Percentiles rank a stretch among this genome's conserved stretches.
These are phyloP conservation scores for Drosophila mettleri DNA, from an alignment of 2,888 invertebrate species.

Conservation along the genomic window DNA sequence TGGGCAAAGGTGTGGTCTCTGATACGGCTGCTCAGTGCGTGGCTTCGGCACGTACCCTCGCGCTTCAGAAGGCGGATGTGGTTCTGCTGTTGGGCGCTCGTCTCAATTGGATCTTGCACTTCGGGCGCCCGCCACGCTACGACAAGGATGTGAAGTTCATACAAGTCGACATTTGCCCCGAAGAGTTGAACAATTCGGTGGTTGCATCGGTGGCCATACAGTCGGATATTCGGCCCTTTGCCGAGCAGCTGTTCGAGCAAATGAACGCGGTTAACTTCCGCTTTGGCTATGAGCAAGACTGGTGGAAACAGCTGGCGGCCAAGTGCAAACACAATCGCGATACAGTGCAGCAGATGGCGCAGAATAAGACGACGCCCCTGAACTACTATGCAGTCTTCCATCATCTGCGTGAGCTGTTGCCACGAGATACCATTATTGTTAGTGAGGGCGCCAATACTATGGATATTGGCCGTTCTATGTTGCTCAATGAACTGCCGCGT, in stretches of 20 bases:
- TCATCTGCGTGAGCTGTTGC: slow-evolving; percentile 91
- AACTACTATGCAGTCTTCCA: slow-evolving; percentile 98
- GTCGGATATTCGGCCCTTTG: slow-evolving; percentile 92
- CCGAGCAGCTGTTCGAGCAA: slow-evolving; percentile 87
- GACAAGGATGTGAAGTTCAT: slow-evolving; percentile 93
- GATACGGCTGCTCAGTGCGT: slow-evolving; percentile 91
- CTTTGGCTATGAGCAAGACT: slow-evolving; percentile 87
- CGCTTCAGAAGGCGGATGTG: slow-evolving; percentile 94
- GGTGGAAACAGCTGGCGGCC: slow-evolving; percentile 91
- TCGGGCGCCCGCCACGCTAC: slow-evolving; percentile 95
- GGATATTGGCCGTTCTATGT: slow-evolving; percentile 97
- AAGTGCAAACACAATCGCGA: slow-evolving; percentile 91
- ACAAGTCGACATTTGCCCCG: slow-evolving; percentile 94
- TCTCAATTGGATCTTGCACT: slow-evolving; percentile 99
- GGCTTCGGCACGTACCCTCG: slow-evolving; percentile 94
- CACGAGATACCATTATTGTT: slow-evolving; percentile 94
- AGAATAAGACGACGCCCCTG: slow-evolving; percentile 90
- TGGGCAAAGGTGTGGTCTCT: slow-evolving; percentile 94
- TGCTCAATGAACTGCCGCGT: slow-evolving; percentile 93
- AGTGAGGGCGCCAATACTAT: slow-evolving; percentile 99
- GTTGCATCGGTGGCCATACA: slow-evolving; percentile 92
- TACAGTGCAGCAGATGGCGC: slow-evolving; percentile 89
- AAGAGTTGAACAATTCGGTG: slow-evolving; percentile 97
- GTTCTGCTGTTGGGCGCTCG: slow-evolving; percentile 95
- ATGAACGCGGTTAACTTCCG: slow-evolving; percentile 87